Base-by-base conservation (phyloP, 1,140 invertebrate species). In the Trachymyrmex septentrionalis region DNA sequence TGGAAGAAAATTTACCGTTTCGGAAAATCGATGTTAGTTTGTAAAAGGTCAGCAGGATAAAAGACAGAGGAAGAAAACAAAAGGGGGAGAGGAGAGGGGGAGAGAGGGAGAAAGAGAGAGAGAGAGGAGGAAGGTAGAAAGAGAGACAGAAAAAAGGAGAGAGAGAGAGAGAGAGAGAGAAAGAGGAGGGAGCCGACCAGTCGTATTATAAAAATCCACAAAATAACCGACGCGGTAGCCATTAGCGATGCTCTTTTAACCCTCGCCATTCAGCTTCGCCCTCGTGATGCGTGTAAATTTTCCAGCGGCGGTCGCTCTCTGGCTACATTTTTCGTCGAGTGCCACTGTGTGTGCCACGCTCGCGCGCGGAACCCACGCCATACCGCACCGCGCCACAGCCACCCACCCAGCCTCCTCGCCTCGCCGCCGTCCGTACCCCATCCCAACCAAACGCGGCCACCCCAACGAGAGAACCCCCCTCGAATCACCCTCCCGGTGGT, bases 231-330 rank as follows among this genome's bases (percentile, higher is more conserved):
- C 94, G 93, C 93, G 93, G 95, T 91, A 86, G 94, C 93, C 94
- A 95, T 95, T 95, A 95, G 94, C 94, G 92, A 95, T 95, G 94
- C 95, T 95, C 94, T 95, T 95, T 95, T 95, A 95, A 95, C 94
- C 93, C 92, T 93, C 91, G 92, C 91, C 91, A 95, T 95, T 95
- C 93, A 94, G 92, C 88, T 91, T 91, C 92, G 92, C 92, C 92
- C 93, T 93, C 93, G 94, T 94, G 94, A 94, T 95, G 94, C 94
- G 94, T 95, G 95, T 95, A 95, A 95, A 95, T 95, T 95, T 95
- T 95, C 92, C 94, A 95, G 93, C 92, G 92, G 92, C 88, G 94
- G 94, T 95, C 91, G 92, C 90, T 94, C 93, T 93, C 93, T 92
- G 93, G 92, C 92, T 94, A 95, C 92, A 95, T 95, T 95, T 95